These are phyloP conservation scores for Mesembrinibis cayennensis DNA, from an alignment of 2,113 vertebrate species.

Conservation along the genomic window DNA sequence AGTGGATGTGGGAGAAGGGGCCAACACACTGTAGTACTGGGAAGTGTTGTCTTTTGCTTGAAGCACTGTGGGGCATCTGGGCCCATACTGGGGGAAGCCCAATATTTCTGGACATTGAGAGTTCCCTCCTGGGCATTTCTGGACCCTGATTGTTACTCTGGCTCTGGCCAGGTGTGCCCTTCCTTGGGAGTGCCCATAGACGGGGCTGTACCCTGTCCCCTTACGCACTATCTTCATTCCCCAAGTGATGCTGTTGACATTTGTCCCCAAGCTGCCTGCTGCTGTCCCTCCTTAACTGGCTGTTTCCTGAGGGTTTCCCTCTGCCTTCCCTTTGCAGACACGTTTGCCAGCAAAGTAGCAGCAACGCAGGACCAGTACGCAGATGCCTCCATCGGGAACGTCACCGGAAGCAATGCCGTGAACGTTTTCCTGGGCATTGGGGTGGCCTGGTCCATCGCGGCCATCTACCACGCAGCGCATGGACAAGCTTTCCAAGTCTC, in stretches of 20 bases:
- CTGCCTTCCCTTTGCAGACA: slow-evolving; percentile 78
- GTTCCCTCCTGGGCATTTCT: background rate
- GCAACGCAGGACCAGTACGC: slow-evolving; percentile 96
- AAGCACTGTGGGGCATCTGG: background rate
- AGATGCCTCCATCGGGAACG: slow-evolving; percentile 95
- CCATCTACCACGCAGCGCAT: slow-evolving; percentile 85
- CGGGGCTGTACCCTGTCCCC: background rate
- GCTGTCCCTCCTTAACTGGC: background rate
- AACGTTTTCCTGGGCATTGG: slow-evolving; percentile 98
- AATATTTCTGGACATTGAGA: background rate
- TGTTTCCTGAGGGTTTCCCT: background rate
- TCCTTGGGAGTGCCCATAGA: background rate
- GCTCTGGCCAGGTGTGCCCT: background rate
- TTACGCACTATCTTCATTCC: background rate
- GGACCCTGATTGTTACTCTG: background rate
- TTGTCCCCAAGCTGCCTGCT: background rate
- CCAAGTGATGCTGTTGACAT: background rate
- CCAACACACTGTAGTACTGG: background rate
- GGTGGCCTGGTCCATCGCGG: slow-evolving; percentile 96
- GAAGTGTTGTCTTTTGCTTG: background rate
- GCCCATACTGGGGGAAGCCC: background rate
- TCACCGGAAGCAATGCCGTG: slow-evolving; percentile 96
- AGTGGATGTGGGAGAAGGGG: background rate
- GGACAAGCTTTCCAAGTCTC: slow-evolving; percentile 85
- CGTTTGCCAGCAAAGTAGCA: slow-evolving; percentile 95